Conservation (phyloP, 2,113 vertebrate species). For the Megaleporinus macrocephalus region DNA sequence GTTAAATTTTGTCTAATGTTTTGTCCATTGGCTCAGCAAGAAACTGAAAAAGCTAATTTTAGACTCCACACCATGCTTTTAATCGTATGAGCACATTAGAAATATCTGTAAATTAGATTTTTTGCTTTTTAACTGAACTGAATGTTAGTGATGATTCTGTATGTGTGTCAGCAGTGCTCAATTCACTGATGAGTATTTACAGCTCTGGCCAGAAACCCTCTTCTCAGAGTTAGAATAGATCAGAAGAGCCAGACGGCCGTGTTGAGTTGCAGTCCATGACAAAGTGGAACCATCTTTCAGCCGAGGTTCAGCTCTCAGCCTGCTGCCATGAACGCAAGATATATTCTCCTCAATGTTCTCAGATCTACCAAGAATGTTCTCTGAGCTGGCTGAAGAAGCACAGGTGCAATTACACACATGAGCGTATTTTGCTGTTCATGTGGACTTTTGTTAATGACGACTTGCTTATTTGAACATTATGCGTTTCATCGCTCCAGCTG, state of each 20-base stretch:
- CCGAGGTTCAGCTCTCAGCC: not conserved
- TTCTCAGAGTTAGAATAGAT: not conserved
- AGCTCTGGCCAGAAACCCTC: not conserved
- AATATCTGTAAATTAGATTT: no score
- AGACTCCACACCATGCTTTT: no score
- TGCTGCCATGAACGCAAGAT: not conserved
- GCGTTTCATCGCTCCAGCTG: constrained; percentile 10
- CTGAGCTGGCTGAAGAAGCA: not conserved
- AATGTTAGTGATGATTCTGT: constrained; percentile 1
- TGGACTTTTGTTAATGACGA: not conserved
- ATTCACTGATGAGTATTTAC: constrained; percentile 13
- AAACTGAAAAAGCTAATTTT: no score
- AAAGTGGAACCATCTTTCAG: not conserved
- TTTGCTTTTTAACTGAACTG: not conserved
- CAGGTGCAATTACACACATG: constrained; percentile 8
- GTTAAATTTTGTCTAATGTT: no score
- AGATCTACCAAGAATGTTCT: not conserved
- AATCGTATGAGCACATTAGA: no score
- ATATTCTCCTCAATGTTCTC: not conserved
- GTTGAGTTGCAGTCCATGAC: not conserved
- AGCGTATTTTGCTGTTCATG: not conserved
- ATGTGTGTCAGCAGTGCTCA: not conserved
- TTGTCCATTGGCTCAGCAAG: no score
- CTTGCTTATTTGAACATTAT: constrained; percentile 7
- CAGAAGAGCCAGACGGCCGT: not conserved